These are phyloP conservation scores for Ryuthela nishihirai DNA, from an alignment of 2,888 invertebrate species.

Conservation along the genomic window DNA sequence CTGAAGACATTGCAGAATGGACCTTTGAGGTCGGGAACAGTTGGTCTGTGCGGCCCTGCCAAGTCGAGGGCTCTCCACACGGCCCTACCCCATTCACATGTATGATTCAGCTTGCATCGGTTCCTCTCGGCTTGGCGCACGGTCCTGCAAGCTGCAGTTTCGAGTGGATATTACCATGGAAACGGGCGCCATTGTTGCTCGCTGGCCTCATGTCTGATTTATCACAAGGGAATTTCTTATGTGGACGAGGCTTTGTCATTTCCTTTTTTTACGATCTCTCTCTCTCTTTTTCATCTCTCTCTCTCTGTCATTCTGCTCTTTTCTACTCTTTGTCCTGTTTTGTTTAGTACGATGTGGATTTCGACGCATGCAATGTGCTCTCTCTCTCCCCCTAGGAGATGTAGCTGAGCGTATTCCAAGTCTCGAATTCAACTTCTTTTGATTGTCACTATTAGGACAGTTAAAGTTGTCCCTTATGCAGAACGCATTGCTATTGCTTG, in stretches of 20 bases:
- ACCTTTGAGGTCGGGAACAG: constrained; percentile 30
- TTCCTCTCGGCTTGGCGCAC: constrained; percentile 24
- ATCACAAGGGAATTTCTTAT: constrained; percentile 35
- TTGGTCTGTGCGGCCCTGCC: constrained; percentile 22
- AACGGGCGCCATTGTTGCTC: constrained; percentile 37
- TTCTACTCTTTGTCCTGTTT: constrained; percentile 32
- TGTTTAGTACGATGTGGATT: no score
- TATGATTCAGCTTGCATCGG: constrained; percentile 37
- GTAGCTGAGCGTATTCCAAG: no score
- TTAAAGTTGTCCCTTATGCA: no score
- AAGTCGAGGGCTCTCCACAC: constrained; percentile 22
- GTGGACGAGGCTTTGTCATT: constrained; percentile 11
- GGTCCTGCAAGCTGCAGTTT: constrained; percentile 34
- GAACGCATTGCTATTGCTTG: no score
- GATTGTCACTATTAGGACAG: no score
- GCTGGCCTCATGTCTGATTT: constrained; percentile 38
- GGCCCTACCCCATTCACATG: constrained; percentile 37
- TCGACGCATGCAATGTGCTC: no score
- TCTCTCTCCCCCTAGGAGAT: no score
- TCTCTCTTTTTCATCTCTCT: constrained; percentile 18
- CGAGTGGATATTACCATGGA: constrained; percentile 39
- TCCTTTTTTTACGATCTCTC: constrained; percentile 4
- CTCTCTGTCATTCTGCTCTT: constrained; percentile 36
- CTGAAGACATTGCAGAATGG: constrained; percentile 9
- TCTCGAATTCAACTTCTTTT: no score